Conservation (phyloP, 2,797 vertebrate species). For the Coracias cyanogaster region DNA sequence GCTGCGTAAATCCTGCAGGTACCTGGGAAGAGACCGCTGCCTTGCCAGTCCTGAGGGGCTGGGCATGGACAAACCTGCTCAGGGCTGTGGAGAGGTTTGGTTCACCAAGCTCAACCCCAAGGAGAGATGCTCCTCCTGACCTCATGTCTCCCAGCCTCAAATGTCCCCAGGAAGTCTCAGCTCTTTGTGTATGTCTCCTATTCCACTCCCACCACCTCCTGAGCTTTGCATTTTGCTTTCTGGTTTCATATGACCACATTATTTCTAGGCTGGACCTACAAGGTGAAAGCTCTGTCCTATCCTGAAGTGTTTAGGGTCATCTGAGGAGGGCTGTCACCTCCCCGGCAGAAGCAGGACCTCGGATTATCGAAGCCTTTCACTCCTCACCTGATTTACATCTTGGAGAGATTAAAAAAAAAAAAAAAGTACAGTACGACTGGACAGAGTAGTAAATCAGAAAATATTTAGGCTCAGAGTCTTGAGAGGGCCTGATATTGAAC, state of each 20-base stretch:
- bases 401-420: background rate
- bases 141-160: background rate
- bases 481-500: slow-evolving; percentile 15
- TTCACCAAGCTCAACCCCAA: background rate
- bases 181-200: background rate
- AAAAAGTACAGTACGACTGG: background rate
- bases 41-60: background rate
- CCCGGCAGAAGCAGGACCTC: background rate
- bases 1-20: background rate
- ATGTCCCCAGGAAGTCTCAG: background rate
- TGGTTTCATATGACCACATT: accelerated
- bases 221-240: background rate
- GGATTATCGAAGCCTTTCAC: background rate
- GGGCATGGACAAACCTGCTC: background rate
- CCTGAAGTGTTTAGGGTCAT: background rate
- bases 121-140: background rate
- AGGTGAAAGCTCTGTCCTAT: background rate
- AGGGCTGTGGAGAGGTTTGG: background rate
- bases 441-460: slow-evolving; percentile 19
- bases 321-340: background rate
- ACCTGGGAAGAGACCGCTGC: background rate
- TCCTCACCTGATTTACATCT: background rate
- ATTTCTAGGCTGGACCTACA: background rate
- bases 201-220: background rate
- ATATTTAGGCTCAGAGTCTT: background rate